Evolutionary conservation across 2,797 vertebrate genomes (phyloP).

Genomic region (Phataginus tetradactyla): DNA sequence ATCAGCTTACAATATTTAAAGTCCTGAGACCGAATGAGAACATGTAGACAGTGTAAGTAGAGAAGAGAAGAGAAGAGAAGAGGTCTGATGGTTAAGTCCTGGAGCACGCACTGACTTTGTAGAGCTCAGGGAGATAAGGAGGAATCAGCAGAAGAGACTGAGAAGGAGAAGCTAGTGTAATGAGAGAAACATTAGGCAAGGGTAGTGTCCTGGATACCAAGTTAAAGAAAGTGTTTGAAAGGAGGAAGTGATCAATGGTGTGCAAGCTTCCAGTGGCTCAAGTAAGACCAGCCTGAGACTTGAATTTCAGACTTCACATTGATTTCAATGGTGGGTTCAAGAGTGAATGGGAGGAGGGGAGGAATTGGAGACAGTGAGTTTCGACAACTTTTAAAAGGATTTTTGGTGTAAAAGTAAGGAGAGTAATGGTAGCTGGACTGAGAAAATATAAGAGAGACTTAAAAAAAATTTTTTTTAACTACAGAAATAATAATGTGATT

Average conservation of each 20-base stretch:
- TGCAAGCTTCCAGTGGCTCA: neutral
- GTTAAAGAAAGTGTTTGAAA: neutral
- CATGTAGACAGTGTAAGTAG: neutral
- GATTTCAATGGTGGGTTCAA: neutral
- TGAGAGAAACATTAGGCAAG: neutral
- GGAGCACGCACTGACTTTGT: neutral
- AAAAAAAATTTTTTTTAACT: neutral
- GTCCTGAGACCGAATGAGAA: neutral
- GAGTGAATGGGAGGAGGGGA: neutral
- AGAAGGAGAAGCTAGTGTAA: neutral
- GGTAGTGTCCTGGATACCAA: neutral
- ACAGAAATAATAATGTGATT: neutral
- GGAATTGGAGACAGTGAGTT: neutral
- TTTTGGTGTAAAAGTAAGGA: neutral
- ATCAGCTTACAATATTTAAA: neutral
- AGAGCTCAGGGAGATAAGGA: neutral
- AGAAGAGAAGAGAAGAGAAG: neutral
- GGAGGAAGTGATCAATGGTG: neutral
- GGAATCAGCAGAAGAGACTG: neutral
- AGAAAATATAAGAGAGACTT: neutral
- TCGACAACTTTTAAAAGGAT: neutral
- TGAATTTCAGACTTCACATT: neutral
- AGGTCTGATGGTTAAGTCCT: neutral
- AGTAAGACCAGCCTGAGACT: neutral
- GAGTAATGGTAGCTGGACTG: neutral